These are phyloP conservation scores for Synanthedon vespiformis DNA, from an alignment of 2,888 invertebrate genomes.

Conservation along the genomic window DNA sequence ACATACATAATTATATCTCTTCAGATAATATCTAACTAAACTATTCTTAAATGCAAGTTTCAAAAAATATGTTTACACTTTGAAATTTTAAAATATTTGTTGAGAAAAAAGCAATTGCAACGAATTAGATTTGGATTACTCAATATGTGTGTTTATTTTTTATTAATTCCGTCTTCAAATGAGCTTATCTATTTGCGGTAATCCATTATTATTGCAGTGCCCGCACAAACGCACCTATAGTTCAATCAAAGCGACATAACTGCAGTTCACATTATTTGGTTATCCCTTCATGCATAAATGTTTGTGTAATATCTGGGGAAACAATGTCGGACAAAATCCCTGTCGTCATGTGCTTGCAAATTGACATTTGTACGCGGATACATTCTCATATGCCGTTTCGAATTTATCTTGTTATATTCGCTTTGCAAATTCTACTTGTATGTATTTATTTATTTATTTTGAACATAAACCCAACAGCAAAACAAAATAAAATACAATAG, in stretches of 20 bases:
- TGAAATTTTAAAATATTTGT: no score
- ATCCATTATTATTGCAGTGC: not conserved
- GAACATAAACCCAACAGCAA: no score
- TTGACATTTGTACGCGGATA: not conserved
- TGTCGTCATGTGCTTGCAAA: not conserved
- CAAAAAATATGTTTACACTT: no score
- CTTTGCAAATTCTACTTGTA: not conserved
- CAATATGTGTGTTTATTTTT: no score
- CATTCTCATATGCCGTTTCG: not conserved
- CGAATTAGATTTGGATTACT: no score
- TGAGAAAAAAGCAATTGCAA: no score
- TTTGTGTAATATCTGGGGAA: constrained; percentile 54
- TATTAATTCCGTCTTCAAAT: no score
- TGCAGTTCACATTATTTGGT: constrained; percentile 29
- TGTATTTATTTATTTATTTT: no score
- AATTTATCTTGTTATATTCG: not conserved
- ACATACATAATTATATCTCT: no score
- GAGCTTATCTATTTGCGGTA: not conserved
- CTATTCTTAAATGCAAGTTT: no score
- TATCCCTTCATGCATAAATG: constrained; percentile 62
- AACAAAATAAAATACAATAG: no score
- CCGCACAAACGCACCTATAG: constrained; percentile 10
- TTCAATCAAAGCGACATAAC: constrained; percentile 41
- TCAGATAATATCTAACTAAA: no score
- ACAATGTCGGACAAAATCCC: constrained; percentile 23